Evolutionary conservation across 2,797 vertebrate genomes (phyloP).

Genomic region (Rhyacichthys aspro): DNA sequence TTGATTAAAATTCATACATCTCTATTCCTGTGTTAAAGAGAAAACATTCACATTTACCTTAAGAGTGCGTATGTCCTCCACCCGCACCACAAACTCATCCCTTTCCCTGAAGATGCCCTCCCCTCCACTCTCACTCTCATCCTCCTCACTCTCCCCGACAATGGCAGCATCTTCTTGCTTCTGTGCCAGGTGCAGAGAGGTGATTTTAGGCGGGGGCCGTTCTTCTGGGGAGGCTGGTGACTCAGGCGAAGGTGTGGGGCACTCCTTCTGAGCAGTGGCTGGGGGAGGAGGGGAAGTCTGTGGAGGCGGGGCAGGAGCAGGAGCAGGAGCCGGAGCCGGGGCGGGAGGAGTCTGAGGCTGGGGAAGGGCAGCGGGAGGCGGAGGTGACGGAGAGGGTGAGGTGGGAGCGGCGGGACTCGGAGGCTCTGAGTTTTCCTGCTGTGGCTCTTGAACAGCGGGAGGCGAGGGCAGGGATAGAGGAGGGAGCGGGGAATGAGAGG

Average conservation of each 20-base stretch:
- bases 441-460: slow-evolving; percentile 63
- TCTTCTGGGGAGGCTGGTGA: slow-evolving; percentile 86
- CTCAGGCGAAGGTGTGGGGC: slow-evolving; percentile 71
- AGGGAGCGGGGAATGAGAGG: slow-evolving; percentile 79
- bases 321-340: slow-evolving; percentile 68
- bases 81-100: slow-evolving; percentile 93
- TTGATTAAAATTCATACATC: too few species aligned
- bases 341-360: slow-evolving; percentile 78
- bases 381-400: slow-evolving; percentile 56
- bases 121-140: slow-evolving; percentile 90
- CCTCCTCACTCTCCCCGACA: slow-evolving; percentile 91
- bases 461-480: slow-evolving; percentile 74
- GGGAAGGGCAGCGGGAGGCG: slow-evolving; percentile 59
- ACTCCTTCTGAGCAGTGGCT: slow-evolving; percentile 64
- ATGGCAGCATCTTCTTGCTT: slow-evolving; percentile 91
- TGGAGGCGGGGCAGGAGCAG: slow-evolving; percentile 32
- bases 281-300: slow-evolving; percentile 65
- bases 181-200: slow-evolving; percentile 89
- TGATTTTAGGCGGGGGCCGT: slow-evolving; percentile 80
- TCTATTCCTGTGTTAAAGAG: not conserved
- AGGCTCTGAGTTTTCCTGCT: slow-evolving; percentile 63
- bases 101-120: slow-evolving; percentile 94
- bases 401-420: slow-evolving; percentile 54
- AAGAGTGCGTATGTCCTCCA: slow-evolving; percentile 89
- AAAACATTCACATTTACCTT: slow-evolving; percentile 79